These are phyloP conservation scores for Thaleichthys pacificus DNA, from an alignment of 2,797 vertebrate species.

Conservation along the genomic window DNA sequence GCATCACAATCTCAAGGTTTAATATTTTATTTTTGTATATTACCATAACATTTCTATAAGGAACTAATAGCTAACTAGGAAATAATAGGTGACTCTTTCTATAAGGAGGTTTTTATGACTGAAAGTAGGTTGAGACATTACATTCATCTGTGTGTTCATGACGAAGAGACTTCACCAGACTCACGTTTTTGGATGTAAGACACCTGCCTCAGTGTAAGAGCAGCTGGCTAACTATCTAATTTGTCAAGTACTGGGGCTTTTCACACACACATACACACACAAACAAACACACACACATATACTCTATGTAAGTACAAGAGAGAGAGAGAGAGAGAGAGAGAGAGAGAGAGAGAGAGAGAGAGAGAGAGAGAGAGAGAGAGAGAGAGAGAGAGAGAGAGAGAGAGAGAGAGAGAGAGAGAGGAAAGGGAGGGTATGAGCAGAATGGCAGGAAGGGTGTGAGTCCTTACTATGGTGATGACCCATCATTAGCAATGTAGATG, in stretches of 20 bases:
- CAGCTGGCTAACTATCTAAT: too few relatives aligned
- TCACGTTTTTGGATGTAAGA: neutral
- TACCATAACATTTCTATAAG: neutral
- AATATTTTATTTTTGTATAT: neutral
- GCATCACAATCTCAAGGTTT: slow-evolving; percentile 22
- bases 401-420: neutral
- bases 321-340: slow-evolving; percentile 28
- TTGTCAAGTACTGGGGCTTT: too few relatives aligned
- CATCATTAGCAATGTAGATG: slow-evolving; percentile 43
- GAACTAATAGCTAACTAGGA: too few relatives aligned
- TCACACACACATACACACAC: too few relatives aligned
- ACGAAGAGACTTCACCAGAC: neutral
- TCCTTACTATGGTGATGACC: slow-evolving; percentile 53
- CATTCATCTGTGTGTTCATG: neutral
- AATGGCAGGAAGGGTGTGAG: slow-evolving; percentile 71
- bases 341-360: slow-evolving; percentile 26
- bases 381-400: slow-evolving; percentile 22
- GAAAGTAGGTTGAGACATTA: neutral
- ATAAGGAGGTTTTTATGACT: neutral
- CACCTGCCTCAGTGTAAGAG: neutral
- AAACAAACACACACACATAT: too few relatives aligned
- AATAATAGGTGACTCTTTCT: too few relatives aligned
- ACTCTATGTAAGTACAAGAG: neutral
- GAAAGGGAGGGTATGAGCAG: slow-evolving; percentile 26
- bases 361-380: slow-evolving; percentile 25